Evolutionary conservation across 2,797 vertebrate genomes (phyloP), one percentile per base, ranked within the genome.

Genomic region (Etheostoma perlongum): DNA sequence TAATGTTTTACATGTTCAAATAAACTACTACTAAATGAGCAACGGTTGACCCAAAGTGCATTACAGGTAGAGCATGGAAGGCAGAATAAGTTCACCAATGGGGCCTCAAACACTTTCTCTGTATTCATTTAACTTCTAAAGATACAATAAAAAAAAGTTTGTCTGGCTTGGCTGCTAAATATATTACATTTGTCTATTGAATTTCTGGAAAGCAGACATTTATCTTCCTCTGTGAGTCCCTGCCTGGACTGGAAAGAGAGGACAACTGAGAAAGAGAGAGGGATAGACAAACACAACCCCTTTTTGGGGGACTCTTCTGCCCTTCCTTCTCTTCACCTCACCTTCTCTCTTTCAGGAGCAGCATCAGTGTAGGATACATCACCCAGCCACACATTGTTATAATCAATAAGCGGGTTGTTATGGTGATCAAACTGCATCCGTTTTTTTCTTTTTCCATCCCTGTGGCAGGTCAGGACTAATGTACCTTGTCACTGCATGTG

Each of bases 351-450:
- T 74, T 4, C 74, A 47, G 52, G 30, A 79, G 16, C 73, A 9
- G 44, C 15, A 49, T 54, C 44, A 53, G 63, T 19, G 52, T 36
- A 72, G 82, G 76, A 76, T 61, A 18, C 81, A 78, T 62, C 72
- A 82, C 69, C 44, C 72, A 76, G 70, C 81, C 78, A 36, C 85
- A 78, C 77, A 36, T 55, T 81, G 62, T 66, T 79, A 73, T 71
- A 76, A 91, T 92, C 92, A 88, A 92, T 91, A 91, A 58, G 19
- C 49, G 62, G 79, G 82, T 88, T 91, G 87, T 91, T 92, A 88
- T 86, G 88, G 89, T 78, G 87, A 90, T 92, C 90, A 88, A 81
- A 86, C 85, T 76, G 85, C 81, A 89, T 87, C 90, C 79, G 70
- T 23, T 69, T 61, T 64, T 60, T 54, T 36, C 61, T 53, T 51